Base-by-base conservation (phyloP, 2,797 vertebrate species). In the Chrosomus eos region DNA sequence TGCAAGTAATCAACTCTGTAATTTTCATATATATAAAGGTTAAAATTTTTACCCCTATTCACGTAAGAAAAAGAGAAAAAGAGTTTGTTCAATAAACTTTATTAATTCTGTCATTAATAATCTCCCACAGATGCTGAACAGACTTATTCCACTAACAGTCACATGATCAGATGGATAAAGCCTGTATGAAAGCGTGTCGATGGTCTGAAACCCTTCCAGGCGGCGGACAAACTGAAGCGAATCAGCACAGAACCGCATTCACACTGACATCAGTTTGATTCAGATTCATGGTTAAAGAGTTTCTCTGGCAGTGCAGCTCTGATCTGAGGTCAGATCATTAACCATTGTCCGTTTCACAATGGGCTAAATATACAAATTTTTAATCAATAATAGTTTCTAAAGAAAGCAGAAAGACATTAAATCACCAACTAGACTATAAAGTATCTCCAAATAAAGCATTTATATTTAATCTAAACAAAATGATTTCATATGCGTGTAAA, bases 251-350 rank as follows among this genome's bases (percentile, higher is more conserved):
- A 64, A 21, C 1, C 16, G 19, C 58, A 45, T 64, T 78, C 58
- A 64, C 55, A 64, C 58, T 64, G 58, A 64, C 43, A 43, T 79
- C n/a, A 62, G 21, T 5, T 73, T 19, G 3, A 51, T 73, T 74
- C 26, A 38, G 31, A 58, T 36, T 33, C 31, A 16, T n/a, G 1
- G 14, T 36, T 8, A 9, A 31, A 31, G 10, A 45, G 26, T 23
- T 23, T 48, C 75, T 62, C n/a, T 43, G 5, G 58, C 58, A 45
- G 75, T 78, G 58, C 75, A 64, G 36, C 36, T 78, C 36, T 78
- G 75, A 78, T 78, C 74, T 76, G 19, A 76, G 73, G 2, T n/a
- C n/a, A 48, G n/a, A 38, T n/a, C 45, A 51, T 55, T 19, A 73
- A 28, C 13, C 0, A 19, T 53, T 5, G 31, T 36, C 31, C 10